phyloP scores from a whole-genome alignment of 2,797 vertebrate species.

The Myiotriccus ornatus region DNA sequence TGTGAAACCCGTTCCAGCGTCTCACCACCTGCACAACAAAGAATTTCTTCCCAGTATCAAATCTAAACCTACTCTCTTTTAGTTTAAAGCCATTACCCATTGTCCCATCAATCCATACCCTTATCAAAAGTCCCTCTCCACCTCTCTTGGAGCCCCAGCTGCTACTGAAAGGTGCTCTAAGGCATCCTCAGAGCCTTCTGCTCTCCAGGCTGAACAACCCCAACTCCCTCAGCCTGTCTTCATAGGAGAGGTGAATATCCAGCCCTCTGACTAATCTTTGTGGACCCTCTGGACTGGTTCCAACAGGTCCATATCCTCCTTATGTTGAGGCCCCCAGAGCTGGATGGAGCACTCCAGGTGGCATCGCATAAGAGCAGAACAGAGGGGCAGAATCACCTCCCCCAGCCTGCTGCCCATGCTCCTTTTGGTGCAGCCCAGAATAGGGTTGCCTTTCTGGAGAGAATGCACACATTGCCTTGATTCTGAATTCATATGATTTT shows the following conservation, averaged over 20 bases:
- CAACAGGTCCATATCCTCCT: rapidly evolving
- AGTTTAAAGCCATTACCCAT: background rate
- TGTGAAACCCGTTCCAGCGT: background rate
- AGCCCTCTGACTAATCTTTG: background rate
- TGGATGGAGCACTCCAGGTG: background rate
- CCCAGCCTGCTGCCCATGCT: background rate
- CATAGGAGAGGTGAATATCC: background rate
- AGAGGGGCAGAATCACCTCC: background rate
- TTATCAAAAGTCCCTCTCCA: background rate
- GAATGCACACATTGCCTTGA: background rate
- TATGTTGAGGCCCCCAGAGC: background rate
- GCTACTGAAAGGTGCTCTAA: background rate
- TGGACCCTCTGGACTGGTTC: background rate
- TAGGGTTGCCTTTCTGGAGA: background rate
- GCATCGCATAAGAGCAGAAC: rapidly evolving
- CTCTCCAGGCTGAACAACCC: background rate
- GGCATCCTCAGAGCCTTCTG: rapidly evolving
- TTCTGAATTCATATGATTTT: background rate
- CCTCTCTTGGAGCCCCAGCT: too few species aligned
- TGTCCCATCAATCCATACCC: too few species aligned
- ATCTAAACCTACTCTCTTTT: background rate
- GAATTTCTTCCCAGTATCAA: background rate
- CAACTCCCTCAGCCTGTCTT: background rate
- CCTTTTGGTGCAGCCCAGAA: background rate
- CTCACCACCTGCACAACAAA: background rate